Base-by-base conservation (phyloP, 2,797 vertebrate species). In the Emydoidea blandingii region DNA sequence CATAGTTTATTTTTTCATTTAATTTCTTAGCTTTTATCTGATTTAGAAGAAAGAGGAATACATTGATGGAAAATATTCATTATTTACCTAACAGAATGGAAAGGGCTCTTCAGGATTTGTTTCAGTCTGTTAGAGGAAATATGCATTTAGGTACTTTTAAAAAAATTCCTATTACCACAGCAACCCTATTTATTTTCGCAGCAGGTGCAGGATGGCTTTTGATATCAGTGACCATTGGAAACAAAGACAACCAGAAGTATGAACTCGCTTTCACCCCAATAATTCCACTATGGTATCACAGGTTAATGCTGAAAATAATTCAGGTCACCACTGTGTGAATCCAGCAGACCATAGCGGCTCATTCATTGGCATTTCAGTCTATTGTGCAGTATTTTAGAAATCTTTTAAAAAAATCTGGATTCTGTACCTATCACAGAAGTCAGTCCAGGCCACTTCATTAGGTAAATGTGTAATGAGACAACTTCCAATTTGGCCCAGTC, bases 281-380 rank as follows among this genome's bases (percentile, higher is more conserved):
- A 97, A 90, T 91, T 97, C 88, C 88, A 57, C 84, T 85, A 88
- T 56, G 85, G 85, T 95, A 96, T 94, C 87, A 96, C 44, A 93
- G 87, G 87, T 96, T 96, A 94, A 90, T 94, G 78, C 44, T 91
- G 95, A 96, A 97, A 96, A 95, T 92, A 93, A 96, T 96, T 95
- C 85, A 92, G 92, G 88, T 93, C 88, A 74, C 44, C 44, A 92
- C 88, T 92, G 15, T 83, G 37, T 95, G 79, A 92, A 85, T 89
- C 57, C 90, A 76, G 78, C 54, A 74, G 88, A 91, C 86, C 79
- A 49, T 59, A 82, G 65, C 81, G 56, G 8, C 34, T 87, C 80
- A 84, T 95, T 93, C 62, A 83, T 62, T 81, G 81, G 21, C 59
- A 65, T 94, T 92, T 84, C 50, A 91, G 18, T 92, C 88, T 94